These are phyloP conservation scores for Xiphias gladius DNA, from an alignment of 2,113 vertebrate species.

Conservation along the genomic window DNA sequence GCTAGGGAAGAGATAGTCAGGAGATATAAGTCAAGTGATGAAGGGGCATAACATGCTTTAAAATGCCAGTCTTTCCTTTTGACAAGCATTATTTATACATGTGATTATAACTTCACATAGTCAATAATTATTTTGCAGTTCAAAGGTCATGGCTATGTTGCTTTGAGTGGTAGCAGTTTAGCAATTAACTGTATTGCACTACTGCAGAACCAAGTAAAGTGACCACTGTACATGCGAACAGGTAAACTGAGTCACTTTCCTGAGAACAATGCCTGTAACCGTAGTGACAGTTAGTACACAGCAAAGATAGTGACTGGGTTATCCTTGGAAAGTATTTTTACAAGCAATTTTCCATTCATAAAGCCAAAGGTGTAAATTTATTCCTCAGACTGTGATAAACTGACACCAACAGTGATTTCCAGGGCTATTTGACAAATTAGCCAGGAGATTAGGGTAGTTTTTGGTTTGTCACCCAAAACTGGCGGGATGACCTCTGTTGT, in stretches of 20 bases:
- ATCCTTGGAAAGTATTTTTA: constrained; percentile 6
- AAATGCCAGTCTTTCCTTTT: constrained; percentile 10
- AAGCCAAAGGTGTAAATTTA: not conserved
- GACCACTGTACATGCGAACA: not conserved
- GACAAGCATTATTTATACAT: constrained; percentile 8
- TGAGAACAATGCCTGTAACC: not conserved
- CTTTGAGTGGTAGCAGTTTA: not conserved
- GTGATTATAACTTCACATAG: not conserved
- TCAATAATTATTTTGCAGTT: constrained; percentile 1
- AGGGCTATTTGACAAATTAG: not conserved
- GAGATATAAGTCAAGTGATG: constrained; percentile 63
- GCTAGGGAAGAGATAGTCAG: constrained; percentile 31
- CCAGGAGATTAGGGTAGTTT: not conserved
- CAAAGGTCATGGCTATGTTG: not conserved
- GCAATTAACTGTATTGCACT: not conserved
- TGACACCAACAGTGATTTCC: constrained; percentile 5
- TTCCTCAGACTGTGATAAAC: not conserved
- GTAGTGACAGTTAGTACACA: not conserved
- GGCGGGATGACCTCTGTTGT: not conserved
- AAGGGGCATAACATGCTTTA: constrained; percentile 34
- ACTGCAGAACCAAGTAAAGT: constrained; percentile 3
- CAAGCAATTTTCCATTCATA: not conserved
- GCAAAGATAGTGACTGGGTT: not conserved
- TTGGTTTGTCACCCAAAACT: not conserved
- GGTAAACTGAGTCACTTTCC: not conserved